Conservation (phyloP, 2,888 invertebrate genomes). For the Melitaea athalia region DNA sequence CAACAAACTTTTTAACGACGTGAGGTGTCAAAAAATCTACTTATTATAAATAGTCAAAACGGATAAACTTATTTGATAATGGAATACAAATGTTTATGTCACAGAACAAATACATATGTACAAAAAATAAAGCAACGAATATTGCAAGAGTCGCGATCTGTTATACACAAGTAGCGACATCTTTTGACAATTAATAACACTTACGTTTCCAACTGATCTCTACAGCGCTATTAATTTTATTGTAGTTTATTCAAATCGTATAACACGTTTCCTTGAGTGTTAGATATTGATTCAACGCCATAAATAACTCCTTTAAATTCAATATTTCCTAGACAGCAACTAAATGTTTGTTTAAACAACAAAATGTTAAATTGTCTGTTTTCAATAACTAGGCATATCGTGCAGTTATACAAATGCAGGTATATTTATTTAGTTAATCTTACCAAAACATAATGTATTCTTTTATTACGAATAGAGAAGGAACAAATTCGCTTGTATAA, state of each 20-base stretch:
- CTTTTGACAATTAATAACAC: conserved; percentile 37
- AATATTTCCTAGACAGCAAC: conserved; percentile 58
- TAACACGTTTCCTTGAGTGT: conserved; percentile 20
- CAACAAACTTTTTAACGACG: too few relatives aligned
- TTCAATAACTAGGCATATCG: conserved; percentile 71
- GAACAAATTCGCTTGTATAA: conserved; percentile 21
- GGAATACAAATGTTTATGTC: neutral
- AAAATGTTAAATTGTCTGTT: conserved; percentile 74
- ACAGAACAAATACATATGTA: neutral
- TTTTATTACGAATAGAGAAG: conserved; percentile 14
- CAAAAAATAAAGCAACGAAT: neutral
- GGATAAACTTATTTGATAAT: too few relatives aligned
- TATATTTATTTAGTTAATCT: conserved; percentile 11
- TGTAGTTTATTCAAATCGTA: conserved; percentile 21
- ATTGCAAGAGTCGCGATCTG: neutral
- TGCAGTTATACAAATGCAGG: conserved; percentile 37
- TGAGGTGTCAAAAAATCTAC: too few relatives aligned
- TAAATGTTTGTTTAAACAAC: conserved; percentile 72
- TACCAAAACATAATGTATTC: conserved; percentile 22
- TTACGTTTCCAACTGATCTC: conserved; percentile 3
- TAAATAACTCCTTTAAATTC: conserved; percentile 55
- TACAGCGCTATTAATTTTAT: conserved; percentile 10
- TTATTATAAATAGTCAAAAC: too few relatives aligned
- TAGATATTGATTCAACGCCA: conserved; percentile 41
- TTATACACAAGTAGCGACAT: conserved; percentile 44